phyloP scores from a whole-genome alignment of 2,797 vertebrate species.

The Podargus strigoides region DNA sequence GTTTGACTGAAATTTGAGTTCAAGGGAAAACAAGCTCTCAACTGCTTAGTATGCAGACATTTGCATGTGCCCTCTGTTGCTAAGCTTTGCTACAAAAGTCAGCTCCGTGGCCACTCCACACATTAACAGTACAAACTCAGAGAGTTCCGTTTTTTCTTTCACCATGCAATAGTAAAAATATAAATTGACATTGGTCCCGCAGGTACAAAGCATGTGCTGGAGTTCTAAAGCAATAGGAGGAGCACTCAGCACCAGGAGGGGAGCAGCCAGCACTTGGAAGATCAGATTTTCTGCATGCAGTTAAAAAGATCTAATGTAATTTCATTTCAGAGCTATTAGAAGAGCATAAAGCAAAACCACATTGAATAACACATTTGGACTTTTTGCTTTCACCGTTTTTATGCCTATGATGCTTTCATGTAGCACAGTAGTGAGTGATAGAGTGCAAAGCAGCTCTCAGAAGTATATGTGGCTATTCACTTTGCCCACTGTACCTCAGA shows the following conservation, averaged over 20 bases:
- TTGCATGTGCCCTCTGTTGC: background rate
- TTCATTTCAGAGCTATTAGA: conserved; percentile 3
- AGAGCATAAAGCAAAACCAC: background rate
- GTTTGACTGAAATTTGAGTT: background rate
- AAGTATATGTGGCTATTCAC: background rate
- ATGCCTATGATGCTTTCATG: background rate
- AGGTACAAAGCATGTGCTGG: background rate
- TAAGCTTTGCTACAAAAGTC: background rate
- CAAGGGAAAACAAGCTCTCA: background rate
- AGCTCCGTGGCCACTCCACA: background rate
- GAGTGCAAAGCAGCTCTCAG: background rate
- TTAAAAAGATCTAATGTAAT: background rate
- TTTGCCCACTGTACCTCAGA: background rate
- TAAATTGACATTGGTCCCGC: background rate
- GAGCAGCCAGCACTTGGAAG: background rate
- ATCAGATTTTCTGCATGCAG: background rate
- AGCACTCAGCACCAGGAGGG: background rate
- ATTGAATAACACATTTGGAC: background rate
- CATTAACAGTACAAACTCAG: background rate
- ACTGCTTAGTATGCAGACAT: background rate
- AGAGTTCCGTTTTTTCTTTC: background rate
- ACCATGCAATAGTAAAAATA: background rate
- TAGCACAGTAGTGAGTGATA: background rate
- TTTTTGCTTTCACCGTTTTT: background rate
- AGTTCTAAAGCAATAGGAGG: background rate